Conservation (phyloP, 2,113 vertebrate species). For the Eclectus roratus region DNA sequence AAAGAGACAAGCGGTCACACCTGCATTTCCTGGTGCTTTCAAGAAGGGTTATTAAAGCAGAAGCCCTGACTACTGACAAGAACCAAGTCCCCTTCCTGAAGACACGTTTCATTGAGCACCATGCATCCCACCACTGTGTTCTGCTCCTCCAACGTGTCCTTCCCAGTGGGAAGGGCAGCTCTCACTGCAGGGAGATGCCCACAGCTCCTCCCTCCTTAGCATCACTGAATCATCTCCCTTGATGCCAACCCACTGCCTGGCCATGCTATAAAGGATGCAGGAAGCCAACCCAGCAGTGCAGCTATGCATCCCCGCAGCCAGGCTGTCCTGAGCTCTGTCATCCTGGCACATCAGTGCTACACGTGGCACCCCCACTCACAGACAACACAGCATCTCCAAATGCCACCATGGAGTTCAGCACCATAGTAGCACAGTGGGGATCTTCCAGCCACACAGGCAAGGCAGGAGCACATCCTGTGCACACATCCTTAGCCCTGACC, state of each 20-base stretch:
- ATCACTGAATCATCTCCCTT: neutral
- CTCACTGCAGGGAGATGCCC: neutral
- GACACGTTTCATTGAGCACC: neutral
- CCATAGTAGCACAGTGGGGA: fast-evolving
- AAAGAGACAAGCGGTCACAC: neutral
- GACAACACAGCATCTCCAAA: neutral
- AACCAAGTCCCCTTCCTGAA: neutral
- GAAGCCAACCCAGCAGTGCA: neutral
- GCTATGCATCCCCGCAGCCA: neutral
- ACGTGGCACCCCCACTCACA: fast-evolving
- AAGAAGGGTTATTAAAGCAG: neutral
- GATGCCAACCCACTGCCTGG: neutral
- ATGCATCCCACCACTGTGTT: neutral
- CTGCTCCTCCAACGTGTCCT: neutral
- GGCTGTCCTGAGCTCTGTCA: neutral
- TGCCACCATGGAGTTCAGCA: neutral
- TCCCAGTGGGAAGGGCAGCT: neutral
- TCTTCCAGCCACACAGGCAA: neutral
- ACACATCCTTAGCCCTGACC: neutral
- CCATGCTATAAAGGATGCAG: neutral
- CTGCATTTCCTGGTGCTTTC: neutral
- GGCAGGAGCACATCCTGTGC: neutral
- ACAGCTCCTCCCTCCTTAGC: neutral
- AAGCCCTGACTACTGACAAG: neutral
- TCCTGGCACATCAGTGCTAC: neutral